Percentiles rank a stretch among this genome's conserved stretches.
phyloP scores from a whole-genome alignment of 2,113 vertebrate genomes.

The Tympanuchus pallidicinctus region DNA sequence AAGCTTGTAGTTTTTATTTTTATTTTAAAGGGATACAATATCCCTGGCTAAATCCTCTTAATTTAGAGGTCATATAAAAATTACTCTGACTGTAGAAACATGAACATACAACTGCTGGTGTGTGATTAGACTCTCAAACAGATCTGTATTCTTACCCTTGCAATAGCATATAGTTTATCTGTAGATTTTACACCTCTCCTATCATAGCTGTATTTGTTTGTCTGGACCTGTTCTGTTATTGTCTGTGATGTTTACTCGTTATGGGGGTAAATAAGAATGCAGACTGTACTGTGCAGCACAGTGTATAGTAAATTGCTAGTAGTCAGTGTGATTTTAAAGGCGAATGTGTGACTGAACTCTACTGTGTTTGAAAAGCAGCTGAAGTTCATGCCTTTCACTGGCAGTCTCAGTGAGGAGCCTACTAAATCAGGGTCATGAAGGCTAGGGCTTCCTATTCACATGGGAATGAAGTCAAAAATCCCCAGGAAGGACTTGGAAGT shows the following conservation, averaged over 20 bases:
- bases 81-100: neutral
- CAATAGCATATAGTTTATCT: neutral
- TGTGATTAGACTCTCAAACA: neutral
- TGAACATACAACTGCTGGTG: neutral
- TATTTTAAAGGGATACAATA: neutral
- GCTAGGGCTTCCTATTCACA: neutral
- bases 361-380: neutral
- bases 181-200: neutral
- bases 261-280: neutral
- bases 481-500: too few relatives aligned
- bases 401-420: neutral
- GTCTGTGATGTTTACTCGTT: neutral
- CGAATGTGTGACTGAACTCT: fast-evolving
- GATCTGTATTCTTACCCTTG: neutral
- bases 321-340: neutral
- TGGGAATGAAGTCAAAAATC: neutral
- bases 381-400: fast-evolving
- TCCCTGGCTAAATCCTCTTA: neutral
- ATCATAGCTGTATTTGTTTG: neutral
- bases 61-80: neutral
- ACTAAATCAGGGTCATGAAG: neutral
- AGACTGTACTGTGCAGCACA: neutral
- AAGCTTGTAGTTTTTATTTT: neutral
- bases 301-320: neutral
- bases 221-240: neutral